Conservation (phyloP, 2,797 vertebrate genomes). For the Podargus strigoides region DNA sequence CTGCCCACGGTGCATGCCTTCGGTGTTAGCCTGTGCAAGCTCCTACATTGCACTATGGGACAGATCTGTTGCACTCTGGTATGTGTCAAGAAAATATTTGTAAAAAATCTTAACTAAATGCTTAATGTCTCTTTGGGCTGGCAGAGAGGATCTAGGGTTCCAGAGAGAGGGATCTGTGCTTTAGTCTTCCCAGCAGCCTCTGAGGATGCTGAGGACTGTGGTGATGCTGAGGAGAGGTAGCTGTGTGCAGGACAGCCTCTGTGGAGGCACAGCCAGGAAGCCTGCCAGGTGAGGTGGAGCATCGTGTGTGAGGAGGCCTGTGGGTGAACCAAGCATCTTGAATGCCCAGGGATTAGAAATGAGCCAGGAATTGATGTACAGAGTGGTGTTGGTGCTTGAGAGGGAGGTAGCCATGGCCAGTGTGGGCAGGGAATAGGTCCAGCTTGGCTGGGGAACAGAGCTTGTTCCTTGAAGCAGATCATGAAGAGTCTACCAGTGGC, state of each 20-base stretch:
- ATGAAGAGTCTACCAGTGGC: not conserved
- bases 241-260: not conserved
- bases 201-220: not conserved
- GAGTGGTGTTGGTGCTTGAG: not conserved
- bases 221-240: not conserved
- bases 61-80: not conserved
- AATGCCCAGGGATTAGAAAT: not conserved
- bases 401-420: not conserved
- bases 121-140: not conserved
- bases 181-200: not conserved
- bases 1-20: not conserved
- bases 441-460: not conserved
- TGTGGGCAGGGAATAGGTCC: not conserved
- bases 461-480: not conserved
- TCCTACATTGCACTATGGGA: not conserved
- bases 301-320: rapidly evolving
- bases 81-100: not conserved
- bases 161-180: not conserved
- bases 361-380: not conserved
- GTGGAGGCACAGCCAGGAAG: not conserved
- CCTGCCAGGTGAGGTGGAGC: too few relatives aligned
- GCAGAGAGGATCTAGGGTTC: not conserved
- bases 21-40: not conserved
- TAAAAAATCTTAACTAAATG: not conserved
- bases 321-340: not conserved